phyloP scores from a whole-genome alignment of 2,888 invertebrate species.

The Mesorhabditis belari region DNA sequence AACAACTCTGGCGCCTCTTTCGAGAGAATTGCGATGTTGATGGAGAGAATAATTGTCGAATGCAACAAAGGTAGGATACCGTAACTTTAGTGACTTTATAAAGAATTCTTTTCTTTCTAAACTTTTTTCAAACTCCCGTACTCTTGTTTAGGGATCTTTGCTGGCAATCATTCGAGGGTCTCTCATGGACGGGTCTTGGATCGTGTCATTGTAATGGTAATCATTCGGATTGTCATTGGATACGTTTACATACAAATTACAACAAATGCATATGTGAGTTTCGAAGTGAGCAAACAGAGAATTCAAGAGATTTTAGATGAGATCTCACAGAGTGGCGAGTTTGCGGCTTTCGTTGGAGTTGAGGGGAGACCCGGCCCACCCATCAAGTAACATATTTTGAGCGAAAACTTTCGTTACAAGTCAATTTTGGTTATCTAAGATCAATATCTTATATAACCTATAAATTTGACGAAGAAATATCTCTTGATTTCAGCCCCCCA shows the following conservation, averaged over 20 bases:
- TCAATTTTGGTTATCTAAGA: too few relatives aligned
- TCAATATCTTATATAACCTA: too few relatives aligned
- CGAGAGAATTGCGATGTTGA: slow-evolving; percentile 46
- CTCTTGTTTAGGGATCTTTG: slow-evolving; percentile 35
- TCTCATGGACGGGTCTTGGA: slow-evolving; percentile 51
- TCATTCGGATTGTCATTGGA: slow-evolving; percentile 52
- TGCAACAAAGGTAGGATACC: slow-evolving; percentile 33
- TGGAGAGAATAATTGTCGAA: slow-evolving; percentile 45
- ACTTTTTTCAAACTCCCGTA: too few relatives aligned
- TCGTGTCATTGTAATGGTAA: slow-evolving; percentile 39
- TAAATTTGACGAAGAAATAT: too few relatives aligned
- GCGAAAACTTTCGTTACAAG: background rate
- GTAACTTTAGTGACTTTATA: background rate
- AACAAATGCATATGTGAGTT: slow-evolving; percentile 52
- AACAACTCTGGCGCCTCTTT: slow-evolving; percentile 48
- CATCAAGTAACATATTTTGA: background rate
- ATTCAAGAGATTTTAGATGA: slow-evolving; percentile 30
- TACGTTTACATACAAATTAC: slow-evolving; percentile 50
- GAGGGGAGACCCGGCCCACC: slow-evolving; percentile 8
- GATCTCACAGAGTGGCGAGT: slow-evolving; percentile 24
- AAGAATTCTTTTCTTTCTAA: too few relatives aligned
- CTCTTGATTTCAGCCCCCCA: background rate
- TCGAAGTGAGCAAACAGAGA: too few relatives aligned
- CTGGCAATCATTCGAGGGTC: slow-evolving; percentile 51
- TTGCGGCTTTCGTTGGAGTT: slow-evolving; percentile 10